These are phyloP conservation scores for Tychaedon coryphoeus DNA, from an alignment of 2,113 vertebrate genomes.

Conservation along the genomic window DNA sequence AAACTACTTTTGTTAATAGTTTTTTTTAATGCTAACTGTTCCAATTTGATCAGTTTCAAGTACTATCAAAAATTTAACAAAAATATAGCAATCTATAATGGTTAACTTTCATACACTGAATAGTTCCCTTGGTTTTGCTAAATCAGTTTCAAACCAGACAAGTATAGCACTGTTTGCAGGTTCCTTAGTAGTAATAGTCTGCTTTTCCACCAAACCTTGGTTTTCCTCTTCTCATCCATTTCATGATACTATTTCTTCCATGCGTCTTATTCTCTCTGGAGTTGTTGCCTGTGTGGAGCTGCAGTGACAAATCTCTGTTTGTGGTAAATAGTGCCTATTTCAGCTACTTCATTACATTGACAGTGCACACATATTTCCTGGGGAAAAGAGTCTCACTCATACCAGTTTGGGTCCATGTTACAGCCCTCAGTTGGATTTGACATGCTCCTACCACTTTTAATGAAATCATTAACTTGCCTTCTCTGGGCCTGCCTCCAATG, in stretches of 20 bases:
- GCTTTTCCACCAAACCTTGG: background rate
- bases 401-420: background rate
- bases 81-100: background rate
- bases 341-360: background rate
- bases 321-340: background rate
- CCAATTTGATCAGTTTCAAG: background rate
- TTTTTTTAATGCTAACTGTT: background rate
- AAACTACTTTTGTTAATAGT: background rate
- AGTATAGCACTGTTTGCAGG: accelerated
- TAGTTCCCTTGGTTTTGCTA: background rate
- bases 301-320: background rate
- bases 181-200: background rate
- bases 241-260: background rate
- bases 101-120: background rate
- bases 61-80: background rate
- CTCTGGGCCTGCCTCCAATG: background rate
- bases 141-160: background rate
- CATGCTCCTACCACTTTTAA: background rate
- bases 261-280: accelerated
- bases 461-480: background rate
- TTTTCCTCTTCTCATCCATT: background rate
- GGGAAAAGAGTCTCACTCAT: background rate
- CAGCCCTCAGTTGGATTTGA: background rate
- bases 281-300: background rate
- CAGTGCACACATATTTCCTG: accelerated